These are phyloP conservation scores for Chelonia mydas DNA, from an alignment of 2,797 vertebrate genomes.

Conservation along the genomic window DNA sequence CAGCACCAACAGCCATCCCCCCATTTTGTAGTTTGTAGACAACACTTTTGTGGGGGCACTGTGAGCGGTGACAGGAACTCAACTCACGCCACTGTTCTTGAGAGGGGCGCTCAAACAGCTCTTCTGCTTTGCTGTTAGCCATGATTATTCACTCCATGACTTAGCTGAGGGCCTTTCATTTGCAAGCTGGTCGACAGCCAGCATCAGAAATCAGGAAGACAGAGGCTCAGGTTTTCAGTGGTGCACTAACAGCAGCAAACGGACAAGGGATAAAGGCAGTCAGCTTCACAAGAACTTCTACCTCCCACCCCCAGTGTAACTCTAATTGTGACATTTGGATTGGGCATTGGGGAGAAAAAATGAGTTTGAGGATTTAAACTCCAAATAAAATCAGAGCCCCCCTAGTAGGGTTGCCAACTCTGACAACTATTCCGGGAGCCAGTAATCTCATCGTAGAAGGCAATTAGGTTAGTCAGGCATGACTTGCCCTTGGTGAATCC, in stretches of 20 bases:
- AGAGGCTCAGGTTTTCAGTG: no score
- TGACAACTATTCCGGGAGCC: no score
- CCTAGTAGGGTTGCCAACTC: no score
- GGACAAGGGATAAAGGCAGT: background rate
- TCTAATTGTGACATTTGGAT: background rate
- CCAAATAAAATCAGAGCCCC: background rate
- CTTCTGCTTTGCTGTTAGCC: background rate
- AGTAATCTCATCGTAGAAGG: no score
- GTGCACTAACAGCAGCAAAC: background rate
- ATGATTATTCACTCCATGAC: rapidly evolving
- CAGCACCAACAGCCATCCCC: no score
- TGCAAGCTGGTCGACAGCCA: background rate
- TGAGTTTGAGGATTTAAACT: background rate
- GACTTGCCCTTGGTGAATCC: no score
- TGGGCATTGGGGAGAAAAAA: background rate
- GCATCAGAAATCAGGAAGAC: no score
- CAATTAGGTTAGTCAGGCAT: no score
- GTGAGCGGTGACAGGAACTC: background rate
- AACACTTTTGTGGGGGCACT: background rate
- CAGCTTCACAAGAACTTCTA: background rate
- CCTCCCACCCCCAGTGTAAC: no score
- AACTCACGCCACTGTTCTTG: background rate
- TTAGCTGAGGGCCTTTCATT: background rate
- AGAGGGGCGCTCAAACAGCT: background rate
- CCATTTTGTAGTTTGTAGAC: background rate